Evolutionary conservation across 2,113 vertebrate genomes (phyloP).

Genomic region (Ceyx cyanopectus): DNA sequence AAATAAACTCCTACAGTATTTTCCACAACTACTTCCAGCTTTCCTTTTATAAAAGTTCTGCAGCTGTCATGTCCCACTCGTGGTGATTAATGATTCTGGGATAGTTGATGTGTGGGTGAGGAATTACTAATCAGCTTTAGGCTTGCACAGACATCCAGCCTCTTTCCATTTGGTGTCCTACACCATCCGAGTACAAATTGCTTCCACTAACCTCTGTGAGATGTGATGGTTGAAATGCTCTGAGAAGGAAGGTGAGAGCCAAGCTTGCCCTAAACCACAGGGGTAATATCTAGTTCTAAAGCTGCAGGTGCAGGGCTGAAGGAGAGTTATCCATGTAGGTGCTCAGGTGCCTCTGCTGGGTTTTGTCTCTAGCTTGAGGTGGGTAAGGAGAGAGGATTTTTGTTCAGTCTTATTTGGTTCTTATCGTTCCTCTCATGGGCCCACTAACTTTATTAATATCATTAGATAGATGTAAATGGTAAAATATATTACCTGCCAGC

Average conservation of each 20-base stretch:
- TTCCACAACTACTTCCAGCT: constrained; percentile 41
- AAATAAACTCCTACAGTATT: constrained; percentile 48
- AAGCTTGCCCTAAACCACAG: background rate
- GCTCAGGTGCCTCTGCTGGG: background rate
- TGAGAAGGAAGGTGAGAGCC: background rate
- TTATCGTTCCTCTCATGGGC: background rate
- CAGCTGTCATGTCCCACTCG: constrained; percentile 32
- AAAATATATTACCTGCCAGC: background rate
- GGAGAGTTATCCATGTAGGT: background rate
- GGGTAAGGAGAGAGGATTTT: background rate
- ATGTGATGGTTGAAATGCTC: background rate
- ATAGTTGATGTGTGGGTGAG: constrained; percentile 35
- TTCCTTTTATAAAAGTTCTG: constrained; percentile 28
- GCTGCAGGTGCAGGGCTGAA: background rate
- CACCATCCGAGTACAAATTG: background rate
- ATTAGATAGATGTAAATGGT: background rate
- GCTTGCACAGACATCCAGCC: constrained; percentile 9
- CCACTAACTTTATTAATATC: background rate
- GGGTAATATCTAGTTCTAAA: background rate
- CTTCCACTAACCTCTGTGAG: background rate
- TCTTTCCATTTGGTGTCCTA: background rate
- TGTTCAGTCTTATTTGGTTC: background rate
- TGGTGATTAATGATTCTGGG: constrained; percentile 52
- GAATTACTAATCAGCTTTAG: constrained; percentile 39
- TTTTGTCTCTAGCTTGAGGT: background rate